These are phyloP conservation scores for Agriopis marginaria DNA, from an alignment of 2,888 invertebrate genomes.

Conservation along the genomic window DNA sequence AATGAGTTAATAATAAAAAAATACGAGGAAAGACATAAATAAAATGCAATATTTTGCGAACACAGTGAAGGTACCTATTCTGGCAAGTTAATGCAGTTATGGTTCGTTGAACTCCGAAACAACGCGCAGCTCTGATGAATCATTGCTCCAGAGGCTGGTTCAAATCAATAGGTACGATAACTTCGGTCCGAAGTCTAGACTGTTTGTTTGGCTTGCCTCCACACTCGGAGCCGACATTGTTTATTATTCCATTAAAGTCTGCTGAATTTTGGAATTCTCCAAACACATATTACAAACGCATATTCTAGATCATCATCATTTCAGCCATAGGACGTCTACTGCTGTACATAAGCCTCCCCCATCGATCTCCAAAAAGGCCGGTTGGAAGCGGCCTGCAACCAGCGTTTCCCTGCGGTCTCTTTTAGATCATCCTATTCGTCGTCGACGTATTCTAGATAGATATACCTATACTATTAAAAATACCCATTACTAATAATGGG, in stretches of 20 bases:
- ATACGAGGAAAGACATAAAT: not conserved
- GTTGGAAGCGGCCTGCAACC: no score
- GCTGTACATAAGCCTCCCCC: no score
- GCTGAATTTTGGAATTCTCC: not conserved
- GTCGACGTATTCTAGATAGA: no score
- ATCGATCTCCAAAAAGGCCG: no score
- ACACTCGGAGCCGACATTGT: not conserved
- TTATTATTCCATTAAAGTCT: slow-evolving; percentile 10
- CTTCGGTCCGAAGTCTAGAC: slow-evolving; percentile 15
- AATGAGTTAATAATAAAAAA: not conserved
- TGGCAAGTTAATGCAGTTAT: slow-evolving; percentile 29
- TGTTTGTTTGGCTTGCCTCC: slow-evolving; percentile 12
- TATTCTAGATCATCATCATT: no score
- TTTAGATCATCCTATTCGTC: no score
- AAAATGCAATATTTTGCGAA: slow-evolving; percentile 3
- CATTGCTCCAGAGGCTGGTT: slow-evolving; percentile 24
- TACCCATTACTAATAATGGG: no score
- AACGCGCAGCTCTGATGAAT: slow-evolving; percentile 21
- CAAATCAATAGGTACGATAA: slow-evolving; percentile 27
- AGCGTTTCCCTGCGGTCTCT: no score
- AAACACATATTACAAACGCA: not conserved
- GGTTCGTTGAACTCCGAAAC: slow-evolving; percentile 29
- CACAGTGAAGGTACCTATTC: not conserved
- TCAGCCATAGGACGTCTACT: no score
- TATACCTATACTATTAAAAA: no score